Percentiles rank a stretch among this genome's conserved stretches.
Evolutionary conservation across 2,113 vertebrate genomes (phyloP).

Genomic region (Lynx canadensis): DNA sequence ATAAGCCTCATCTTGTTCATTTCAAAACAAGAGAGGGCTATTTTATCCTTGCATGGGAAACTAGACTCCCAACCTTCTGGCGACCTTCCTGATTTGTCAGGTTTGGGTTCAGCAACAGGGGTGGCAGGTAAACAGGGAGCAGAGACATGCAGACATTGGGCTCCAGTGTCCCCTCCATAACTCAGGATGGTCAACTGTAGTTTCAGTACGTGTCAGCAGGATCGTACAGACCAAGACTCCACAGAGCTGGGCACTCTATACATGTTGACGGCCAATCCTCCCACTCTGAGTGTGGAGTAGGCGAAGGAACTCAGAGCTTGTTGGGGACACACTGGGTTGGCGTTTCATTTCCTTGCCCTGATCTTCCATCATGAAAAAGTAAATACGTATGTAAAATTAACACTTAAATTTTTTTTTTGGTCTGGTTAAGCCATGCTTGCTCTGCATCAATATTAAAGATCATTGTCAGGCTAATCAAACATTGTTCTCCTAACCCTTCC

Average conservation of each 20-base stretch:
- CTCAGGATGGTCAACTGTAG: background rate
- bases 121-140: background rate
- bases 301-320: background rate
- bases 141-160: background rate
- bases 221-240: background rate
- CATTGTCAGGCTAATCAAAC: background rate
- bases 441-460: background rate
- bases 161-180: background rate
- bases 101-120: background rate
- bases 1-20: background rate
- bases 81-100: background rate
- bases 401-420: background rate
- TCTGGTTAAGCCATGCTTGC: background rate
- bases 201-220: background rate
- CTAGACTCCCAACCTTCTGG: background rate
- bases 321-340: background rate
- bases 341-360: background rate
- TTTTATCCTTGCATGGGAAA: background rate
- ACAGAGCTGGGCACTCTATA: rapidly evolving
- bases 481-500: constrained; percentile 18
- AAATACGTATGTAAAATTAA: background rate
- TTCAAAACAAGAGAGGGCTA: background rate
- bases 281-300: background rate
- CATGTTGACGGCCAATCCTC: background rate
- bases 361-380: background rate